Conservation (phyloP, 2,797 vertebrate genomes). For the Esox lucius region DNA sequence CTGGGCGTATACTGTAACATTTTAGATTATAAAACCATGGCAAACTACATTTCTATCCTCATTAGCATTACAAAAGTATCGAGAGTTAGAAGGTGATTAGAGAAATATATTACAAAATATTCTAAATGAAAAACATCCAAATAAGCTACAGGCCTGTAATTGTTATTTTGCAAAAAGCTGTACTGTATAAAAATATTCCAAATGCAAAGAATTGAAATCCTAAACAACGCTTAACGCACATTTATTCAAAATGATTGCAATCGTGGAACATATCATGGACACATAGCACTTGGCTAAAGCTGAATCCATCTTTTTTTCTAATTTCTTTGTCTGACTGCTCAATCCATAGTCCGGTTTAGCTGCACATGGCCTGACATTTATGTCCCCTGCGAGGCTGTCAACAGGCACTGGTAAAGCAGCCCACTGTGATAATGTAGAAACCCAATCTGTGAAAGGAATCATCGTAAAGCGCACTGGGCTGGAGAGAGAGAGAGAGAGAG, state of each 20-base stretch:
- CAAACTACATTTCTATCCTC: too few relatives aligned
- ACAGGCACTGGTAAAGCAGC: slow-evolving; percentile 52
- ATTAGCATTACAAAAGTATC: too few relatives aligned
- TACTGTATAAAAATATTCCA: background rate
- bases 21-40: too few relatives aligned
- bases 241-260: background rate
- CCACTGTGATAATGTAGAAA: slow-evolving; percentile 60
- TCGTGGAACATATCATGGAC: background rate
- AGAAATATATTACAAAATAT: too few relatives aligned
- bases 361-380: slow-evolving; percentile 37
- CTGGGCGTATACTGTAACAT: too few relatives aligned
- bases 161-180: background rate
- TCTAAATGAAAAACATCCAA: too few relatives aligned
- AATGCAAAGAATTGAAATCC: background rate
- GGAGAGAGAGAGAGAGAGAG: slow-evolving; percentile 20
- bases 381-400: slow-evolving; percentile 46
- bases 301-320: background rate
- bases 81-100: too few relatives aligned
- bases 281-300: background rate
- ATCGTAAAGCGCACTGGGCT: slow-evolving; percentile 53
- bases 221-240: background rate
- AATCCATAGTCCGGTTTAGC: slow-evolving; percentile 5
- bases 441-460: slow-evolving; percentile 61
- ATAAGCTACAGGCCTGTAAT: too few relatives aligned
- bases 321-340: background rate